phyloP scores from a whole-genome alignment of 2,113 vertebrate genomes.

The Craseonycteris thonglongyai region DNA sequence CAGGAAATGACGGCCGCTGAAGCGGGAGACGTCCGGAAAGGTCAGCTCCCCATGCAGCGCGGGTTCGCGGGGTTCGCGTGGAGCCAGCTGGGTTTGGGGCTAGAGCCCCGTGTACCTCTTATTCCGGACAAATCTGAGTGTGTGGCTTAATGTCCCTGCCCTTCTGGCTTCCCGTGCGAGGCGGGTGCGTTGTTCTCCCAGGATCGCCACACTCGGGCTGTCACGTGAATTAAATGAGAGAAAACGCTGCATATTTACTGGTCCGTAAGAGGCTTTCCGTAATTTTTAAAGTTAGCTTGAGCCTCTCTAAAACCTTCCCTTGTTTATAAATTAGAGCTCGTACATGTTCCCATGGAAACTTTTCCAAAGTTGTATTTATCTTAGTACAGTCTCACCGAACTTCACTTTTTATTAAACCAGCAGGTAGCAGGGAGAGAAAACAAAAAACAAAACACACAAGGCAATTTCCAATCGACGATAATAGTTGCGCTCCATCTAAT shows the following conservation, averaged over 20 bases:
- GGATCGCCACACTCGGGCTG: background rate
- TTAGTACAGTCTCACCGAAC: background rate
- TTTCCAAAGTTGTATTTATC: background rate
- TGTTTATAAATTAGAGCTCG: background rate
- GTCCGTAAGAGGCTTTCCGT: background rate
- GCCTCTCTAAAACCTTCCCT: background rate
- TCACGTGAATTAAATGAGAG: background rate
- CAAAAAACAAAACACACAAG: background rate
- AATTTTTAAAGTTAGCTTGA: background rate
- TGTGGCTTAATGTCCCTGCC: background rate
- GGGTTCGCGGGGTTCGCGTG: too few species aligned
- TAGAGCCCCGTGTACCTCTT: background rate
- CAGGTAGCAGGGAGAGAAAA: background rate
- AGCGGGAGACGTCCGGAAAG: fast-evolving
- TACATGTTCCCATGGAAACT: background rate
- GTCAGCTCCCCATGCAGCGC: too few species aligned
- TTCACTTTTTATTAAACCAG: background rate
- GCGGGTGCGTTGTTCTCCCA: too few species aligned
- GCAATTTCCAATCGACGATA: background rate
- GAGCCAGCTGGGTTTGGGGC: too few species aligned
- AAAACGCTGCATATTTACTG: background rate
- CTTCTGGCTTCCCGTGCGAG: background rate
- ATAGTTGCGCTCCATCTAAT: slow-evolving; percentile 36
- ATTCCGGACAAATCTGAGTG: background rate
- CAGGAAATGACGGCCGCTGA: too few species aligned